A percentile compares a stretch with the other conserved stretches of the same genome.
These are phyloP conservation scores for Heliconius sara DNA, from an alignment of 2,888 invertebrate genomes.

Conservation along the genomic window DNA sequence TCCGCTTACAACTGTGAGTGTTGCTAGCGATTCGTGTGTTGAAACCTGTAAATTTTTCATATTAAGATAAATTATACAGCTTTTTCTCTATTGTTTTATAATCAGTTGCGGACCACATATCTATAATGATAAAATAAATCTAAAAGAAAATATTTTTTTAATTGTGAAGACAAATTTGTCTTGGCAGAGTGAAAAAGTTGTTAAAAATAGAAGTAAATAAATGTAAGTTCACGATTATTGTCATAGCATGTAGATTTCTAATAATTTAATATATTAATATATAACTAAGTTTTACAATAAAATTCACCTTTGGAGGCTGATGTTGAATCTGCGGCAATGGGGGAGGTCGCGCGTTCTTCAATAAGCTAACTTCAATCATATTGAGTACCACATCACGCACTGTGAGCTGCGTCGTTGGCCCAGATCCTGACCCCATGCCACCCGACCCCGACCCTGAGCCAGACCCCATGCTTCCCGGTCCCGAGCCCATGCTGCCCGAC, in stretches of 20 bases:
- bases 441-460: conserved; percentile 18
- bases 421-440: conserved; percentile 52
- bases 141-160: no score
- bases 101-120: no score
- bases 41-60: conserved; percentile 57
- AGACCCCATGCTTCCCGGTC: conserved; percentile 50
- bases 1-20: conserved; percentile 86
- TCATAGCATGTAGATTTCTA: not conserved
- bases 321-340: conserved; percentile 58
- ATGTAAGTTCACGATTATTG: no score
- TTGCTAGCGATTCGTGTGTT: conserved; percentile 84
- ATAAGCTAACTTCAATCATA: conserved; percentile 91
- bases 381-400: conserved; percentile 92
- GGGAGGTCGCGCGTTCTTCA: conserved; percentile 82
- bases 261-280: not conserved
- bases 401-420: conserved; percentile 83
- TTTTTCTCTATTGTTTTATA: no score
- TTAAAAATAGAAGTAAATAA: no score
- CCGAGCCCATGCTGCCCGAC: conserved; percentile 52
- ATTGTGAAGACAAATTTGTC: no score
- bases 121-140: no score
- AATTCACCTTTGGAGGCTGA: conserved; percentile 47
- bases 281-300: not conserved
- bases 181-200: no score
- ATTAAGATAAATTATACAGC: not conserved